Base-by-base conservation (phyloP, 2,113 vertebrate genomes). In the Zeus faber region DNA sequence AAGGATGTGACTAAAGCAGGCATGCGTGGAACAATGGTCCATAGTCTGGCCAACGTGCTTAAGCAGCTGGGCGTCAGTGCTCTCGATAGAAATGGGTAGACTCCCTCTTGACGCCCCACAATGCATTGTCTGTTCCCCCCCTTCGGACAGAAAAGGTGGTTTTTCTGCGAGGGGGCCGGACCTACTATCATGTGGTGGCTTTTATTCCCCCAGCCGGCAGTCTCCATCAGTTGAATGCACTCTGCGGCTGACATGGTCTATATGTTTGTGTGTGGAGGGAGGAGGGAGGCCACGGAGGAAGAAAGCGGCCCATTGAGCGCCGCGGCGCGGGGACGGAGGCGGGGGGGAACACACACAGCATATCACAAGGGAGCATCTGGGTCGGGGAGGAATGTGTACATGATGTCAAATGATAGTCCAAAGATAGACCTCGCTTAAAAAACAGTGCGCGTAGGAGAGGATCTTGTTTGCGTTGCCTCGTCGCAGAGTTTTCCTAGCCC, bases 1-100 rank as follows among this genome's bases (percentile, higher is more conserved):
- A 76, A 76, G 79, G 86, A 85, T 84, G 81, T 84, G 88, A 86
- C 85, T 83, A 83, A 86, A 89, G 79, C 79, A 78, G 81, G 83
- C 82, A 81, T 76, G 77, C 62, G 52, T 65, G 65, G 74, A 83
- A 91, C 89, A 91, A 91, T 88, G 83, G 72, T 53, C 74, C 72
- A 85, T 83, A 85, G 88, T 89, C 82, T 86, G 80, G 84, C 66
- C 58, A 82, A 89, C 85, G 76, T 72, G 84, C 81, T 85, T 79
- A 87, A 89, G 87, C 89, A 89, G 89, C 88, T 90, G 88, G 89
- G 82, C 67, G 77, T 88, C 84, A 88, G 68, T 81, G 74, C 67
- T 74, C 79, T 88, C 85, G 87, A 88, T 85, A 79, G 78, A 76
- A 74, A n/a, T 50, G 76, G 80, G 76, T 74, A 82, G 80, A 79